phyloP scores from a whole-genome alignment of 92 coral and sea anemone genomes.

The Scolanthus callimorphus region DNA sequence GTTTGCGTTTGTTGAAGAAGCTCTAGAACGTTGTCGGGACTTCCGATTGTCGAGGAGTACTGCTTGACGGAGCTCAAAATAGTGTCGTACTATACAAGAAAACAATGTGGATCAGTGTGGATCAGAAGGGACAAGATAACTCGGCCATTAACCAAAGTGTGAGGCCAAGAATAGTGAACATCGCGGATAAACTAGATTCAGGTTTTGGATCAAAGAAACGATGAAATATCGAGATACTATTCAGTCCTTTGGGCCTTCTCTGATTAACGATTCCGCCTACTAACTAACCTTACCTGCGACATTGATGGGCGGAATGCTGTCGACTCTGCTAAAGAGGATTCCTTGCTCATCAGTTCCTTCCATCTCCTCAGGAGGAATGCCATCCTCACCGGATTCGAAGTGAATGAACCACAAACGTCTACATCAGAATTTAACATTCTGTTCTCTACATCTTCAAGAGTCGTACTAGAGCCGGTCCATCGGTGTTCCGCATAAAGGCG shows the following conservation, averaged over 20 bases:
- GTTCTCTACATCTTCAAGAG: constrained; percentile 22
- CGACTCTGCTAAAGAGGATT: constrained; percentile 25
- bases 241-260: too few species aligned
- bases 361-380: constrained; percentile 30
- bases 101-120: too few species aligned
- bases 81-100: constrained; percentile 67
- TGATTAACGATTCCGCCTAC: too few species aligned
- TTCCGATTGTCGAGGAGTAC: constrained; percentile 63
- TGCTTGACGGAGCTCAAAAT: constrained; percentile 53
- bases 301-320: constrained; percentile 74
- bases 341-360: constrained; percentile 23
- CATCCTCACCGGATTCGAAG: constrained; percentile 67
- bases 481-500: constrained; percentile 65
- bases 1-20: constrained; percentile 14
- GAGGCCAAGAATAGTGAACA: not conserved
- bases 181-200: not conserved
- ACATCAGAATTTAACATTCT: constrained; percentile 21
- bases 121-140: too few species aligned
- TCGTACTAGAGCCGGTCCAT: constrained; percentile 69
- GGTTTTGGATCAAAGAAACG: too few species aligned
- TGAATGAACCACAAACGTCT: constrained; percentile 21
- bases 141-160: too few species aligned
- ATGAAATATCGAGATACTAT: too few species aligned
- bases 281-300: constrained; percentile 81
- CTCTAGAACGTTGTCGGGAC: constrained; percentile 29